These are phyloP conservation scores for human DNA, from an alignment of 2,113 vertebrate species.

Conservation along the genomic window GRCh38 chr16:80373501-80374000, in stretches of 20 bases:
- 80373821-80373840: neutral
- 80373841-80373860: neutral
- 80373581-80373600: neutral
- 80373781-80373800: neutral
- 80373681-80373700: neutral
- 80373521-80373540: neutral
- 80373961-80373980: neutral
- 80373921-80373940: neutral
- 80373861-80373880: neutral
- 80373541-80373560: neutral
- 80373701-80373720: neutral
- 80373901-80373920: neutral
- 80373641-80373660: neutral
- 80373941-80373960: neutral
- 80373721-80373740: neutral
- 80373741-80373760: too few relatives aligned
- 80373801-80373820: neutral
- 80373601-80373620: slow-evolving; percentile 24
- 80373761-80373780: neutral
- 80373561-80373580: neutral
- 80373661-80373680: neutral
- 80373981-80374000: neutral
- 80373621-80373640: neutral
- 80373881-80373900: neutral
- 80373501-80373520: neutral